phyloP scores from a whole-genome alignment of 1,140 invertebrate species.

The Drosophila tani region DNA sequence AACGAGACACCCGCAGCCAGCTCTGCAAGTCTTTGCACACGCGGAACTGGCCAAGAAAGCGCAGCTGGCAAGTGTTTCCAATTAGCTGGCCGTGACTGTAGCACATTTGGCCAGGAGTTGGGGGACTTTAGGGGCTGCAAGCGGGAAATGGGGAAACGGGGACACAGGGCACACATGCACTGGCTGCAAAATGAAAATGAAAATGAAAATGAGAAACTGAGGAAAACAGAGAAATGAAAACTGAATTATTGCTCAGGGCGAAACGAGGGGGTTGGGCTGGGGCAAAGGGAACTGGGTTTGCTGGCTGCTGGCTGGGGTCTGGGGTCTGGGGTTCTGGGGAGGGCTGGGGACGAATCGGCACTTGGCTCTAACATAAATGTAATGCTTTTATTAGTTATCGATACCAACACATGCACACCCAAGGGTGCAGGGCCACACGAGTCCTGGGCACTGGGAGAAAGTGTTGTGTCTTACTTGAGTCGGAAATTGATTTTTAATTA shows the following conservation, averaged over 20 bases:
- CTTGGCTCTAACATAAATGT: constrained; percentile 70
- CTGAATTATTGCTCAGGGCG: constrained; percentile 71
- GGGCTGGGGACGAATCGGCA: constrained; percentile 11
- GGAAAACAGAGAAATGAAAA: constrained; percentile 65
- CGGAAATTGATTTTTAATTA: too few species aligned
- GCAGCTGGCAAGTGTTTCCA: constrained; percentile 58
- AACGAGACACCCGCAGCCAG: constrained; percentile 37
- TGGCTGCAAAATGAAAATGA: constrained; percentile 50
- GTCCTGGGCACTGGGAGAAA: constrained; percentile 6
- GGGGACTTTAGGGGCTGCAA: neutral
- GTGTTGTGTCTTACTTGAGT: too few species aligned
- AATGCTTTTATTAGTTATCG: constrained; percentile 81
- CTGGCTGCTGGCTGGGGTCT: neutral
- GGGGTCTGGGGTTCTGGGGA: constrained; percentile 1
- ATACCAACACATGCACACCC: constrained; percentile 46
- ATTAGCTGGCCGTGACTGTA: constrained; percentile 69
- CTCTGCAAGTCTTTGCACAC: neutral
- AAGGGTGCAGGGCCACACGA: constrained; percentile 12
- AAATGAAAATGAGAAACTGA: constrained; percentile 58
- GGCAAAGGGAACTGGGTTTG: neutral
- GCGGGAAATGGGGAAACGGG: neutral
- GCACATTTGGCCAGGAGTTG: constrained; percentile 2
- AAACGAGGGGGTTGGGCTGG: constrained; percentile 25
- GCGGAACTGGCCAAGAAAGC: constrained; percentile 6
- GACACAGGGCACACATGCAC: constrained; percentile 38